phyloP scores from a whole-genome alignment of 2,797 vertebrate species.

The Phalloptychus januarius region DNA sequence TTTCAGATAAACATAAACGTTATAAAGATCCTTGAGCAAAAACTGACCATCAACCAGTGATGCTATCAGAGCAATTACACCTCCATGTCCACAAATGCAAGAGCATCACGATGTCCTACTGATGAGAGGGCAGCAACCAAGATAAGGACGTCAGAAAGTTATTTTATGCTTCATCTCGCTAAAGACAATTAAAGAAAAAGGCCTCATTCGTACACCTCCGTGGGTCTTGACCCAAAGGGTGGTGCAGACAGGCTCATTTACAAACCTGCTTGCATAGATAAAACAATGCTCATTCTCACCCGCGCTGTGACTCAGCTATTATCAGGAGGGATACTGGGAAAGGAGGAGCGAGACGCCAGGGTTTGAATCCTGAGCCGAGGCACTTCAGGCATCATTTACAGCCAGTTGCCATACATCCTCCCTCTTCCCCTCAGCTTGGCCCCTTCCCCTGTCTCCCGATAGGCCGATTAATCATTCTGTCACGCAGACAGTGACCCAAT shows the following conservation, averaged over 20 bases:
- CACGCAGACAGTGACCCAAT: constrained; percentile 74
- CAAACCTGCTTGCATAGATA: constrained; percentile 64
- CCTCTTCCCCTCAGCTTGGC: constrained; percentile 49
- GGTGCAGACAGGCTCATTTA: constrained; percentile 56
- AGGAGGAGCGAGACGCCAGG: constrained; percentile 40
- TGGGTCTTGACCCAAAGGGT: constrained; percentile 52
- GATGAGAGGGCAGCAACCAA: constrained; percentile 33
- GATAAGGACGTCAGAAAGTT: constrained; percentile 64
- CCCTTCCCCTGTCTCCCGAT: constrained; percentile 64
- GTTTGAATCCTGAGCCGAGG: constrained; percentile 58
- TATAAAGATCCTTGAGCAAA: constrained; percentile 20
- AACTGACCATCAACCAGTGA: constrained; percentile 36
- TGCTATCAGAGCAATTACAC: constrained; percentile 29
- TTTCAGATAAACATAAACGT: constrained; percentile 37
- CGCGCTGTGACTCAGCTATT: constrained; percentile 74
- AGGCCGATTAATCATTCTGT: constrained; percentile 77
- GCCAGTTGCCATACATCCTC: constrained; percentile 70
- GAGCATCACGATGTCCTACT: constrained; percentile 50
- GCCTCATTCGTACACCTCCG: constrained; percentile 36
- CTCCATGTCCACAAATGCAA: constrained; percentile 41
- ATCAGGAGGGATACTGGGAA: constrained; percentile 64
- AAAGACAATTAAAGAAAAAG: constrained; percentile 50
- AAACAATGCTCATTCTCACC: constrained; percentile 74
- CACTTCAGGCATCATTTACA: constrained; percentile 68
- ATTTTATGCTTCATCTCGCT: constrained; percentile 40